phyloP scores from a whole-genome alignment of 1,140 invertebrate genomes.

The Arion vulgaris region DNA sequence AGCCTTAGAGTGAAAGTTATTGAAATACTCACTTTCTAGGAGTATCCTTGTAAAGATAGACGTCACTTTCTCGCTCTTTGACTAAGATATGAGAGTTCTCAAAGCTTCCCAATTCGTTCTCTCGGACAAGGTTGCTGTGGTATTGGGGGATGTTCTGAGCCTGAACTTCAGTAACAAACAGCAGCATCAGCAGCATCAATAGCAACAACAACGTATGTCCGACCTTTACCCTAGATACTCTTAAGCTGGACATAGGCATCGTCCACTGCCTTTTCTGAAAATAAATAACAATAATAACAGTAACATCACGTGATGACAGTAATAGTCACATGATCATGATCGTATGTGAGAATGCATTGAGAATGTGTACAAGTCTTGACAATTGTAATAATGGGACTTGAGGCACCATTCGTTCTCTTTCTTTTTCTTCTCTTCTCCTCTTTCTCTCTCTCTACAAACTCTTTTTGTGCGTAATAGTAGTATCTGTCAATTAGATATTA shows the following conservation, averaged over 20 bases:
- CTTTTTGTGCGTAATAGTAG: too few relatives aligned
- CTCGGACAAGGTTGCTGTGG: not conserved
- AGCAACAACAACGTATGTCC: constrained; percentile 27
- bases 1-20: too few relatives aligned
- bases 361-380: too few relatives aligned
- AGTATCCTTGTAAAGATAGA: constrained; percentile 3
- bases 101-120: constrained; percentile 1
- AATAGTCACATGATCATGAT: too few relatives aligned
- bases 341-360: too few relatives aligned
- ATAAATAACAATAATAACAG: not conserved
- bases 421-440: too few relatives aligned
- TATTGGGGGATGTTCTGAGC: not conserved
- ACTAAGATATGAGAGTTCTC: not conserved
- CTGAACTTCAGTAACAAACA: constrained; percentile 18
- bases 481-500: too few relatives aligned
- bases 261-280: constrained; percentile 25
- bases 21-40: not conserved
- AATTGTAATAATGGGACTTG: too few relatives aligned
- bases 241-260: constrained; percentile 33
- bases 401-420: too few relatives aligned
- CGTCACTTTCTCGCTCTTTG: not conserved
- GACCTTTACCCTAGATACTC: constrained; percentile 21
- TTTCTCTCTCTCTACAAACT: too few relatives aligned
- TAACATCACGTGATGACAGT: too few relatives aligned
- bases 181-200: constrained; percentile 11